Base-by-base conservation (phyloP, 2,797 vertebrate genomes). In the Poecile montanus region DNA sequence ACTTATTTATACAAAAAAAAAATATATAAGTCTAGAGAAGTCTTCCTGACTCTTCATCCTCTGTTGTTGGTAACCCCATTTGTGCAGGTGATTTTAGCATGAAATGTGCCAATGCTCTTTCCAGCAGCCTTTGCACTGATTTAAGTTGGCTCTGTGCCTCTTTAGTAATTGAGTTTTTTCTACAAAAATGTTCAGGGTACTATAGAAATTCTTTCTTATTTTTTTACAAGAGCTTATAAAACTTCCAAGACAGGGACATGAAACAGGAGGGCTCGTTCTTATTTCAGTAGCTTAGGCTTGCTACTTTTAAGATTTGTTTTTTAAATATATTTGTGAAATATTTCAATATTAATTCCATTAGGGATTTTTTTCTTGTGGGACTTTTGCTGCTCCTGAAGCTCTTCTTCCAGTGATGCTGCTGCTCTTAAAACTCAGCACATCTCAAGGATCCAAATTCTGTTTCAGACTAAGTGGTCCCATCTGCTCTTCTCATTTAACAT, bases 141-240 rank as follows among this genome's bases (percentile, higher is more conserved):
- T 73, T 51, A 84, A 73, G 71, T 40, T 96, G 91, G 85, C 91
- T 88, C 38, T 11, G 30, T 36, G 45, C 77, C 85, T 76, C 38
- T 72, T 32, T 13, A 60, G 48, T 61, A 79, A 88, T 73, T 32
- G 71, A 81, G 62, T 4, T 67, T 75, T 85, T 91, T 40, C 85
- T 89, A 65, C 40, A 67, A 42, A 92, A 94, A 54, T 40, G 22
- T 84, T 88, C 67, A 51, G 40, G 53, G 65, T 44, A 44, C 73
- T 88, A 42, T 2, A 47, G 67, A 81, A 94, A 84, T 88, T 86
- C 85, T 91, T 93, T 60, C 88, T 78, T 84, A 48, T 4, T 36
- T 92, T 40, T 93, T 94, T 57, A 88, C 42, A 80, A 74, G 79
- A 78, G 42, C 53, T 80, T 78, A 56, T 57, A 92, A 95, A 91